Conservation (phyloP, 2,888 invertebrate species). For the Epinotia ramella region DNA sequence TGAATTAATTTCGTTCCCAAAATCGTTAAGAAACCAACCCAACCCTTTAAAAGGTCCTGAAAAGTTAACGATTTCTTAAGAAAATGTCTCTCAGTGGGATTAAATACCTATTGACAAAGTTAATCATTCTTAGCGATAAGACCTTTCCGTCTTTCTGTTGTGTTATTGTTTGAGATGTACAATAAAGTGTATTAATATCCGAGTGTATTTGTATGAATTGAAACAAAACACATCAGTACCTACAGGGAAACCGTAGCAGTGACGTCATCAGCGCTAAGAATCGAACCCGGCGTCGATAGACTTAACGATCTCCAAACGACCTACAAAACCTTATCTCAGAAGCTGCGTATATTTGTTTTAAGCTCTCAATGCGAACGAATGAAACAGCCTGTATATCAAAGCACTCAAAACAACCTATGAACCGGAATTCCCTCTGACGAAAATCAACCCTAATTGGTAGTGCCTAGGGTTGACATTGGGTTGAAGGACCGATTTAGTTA, state of each 20-base stretch:
- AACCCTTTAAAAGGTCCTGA: too few relatives aligned
- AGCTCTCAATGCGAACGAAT: slow-evolving; percentile 81
- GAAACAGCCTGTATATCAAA: slow-evolving; percentile 74
- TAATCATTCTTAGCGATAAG: too few relatives aligned
- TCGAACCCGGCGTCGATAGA: slow-evolving; percentile 45
- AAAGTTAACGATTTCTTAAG: too few relatives aligned
- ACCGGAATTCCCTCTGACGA: slow-evolving; percentile 16
- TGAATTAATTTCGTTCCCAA: too few relatives aligned
- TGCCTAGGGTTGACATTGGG: slow-evolving; percentile 49
- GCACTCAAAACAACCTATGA: slow-evolving; percentile 59
- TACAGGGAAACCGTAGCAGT: neutral
- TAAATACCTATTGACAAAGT: too few relatives aligned
- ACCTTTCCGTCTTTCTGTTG: too few relatives aligned
- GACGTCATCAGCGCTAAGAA: slow-evolving; percentile 33
- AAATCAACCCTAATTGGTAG: neutral
- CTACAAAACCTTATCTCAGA: slow-evolving; percentile 78
- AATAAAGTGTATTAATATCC: too few relatives aligned
- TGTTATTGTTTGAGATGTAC: too few relatives aligned
- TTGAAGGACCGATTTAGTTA: slow-evolving; percentile 52
- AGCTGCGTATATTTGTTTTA: slow-evolving; percentile 82
- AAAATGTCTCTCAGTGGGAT: too few relatives aligned
- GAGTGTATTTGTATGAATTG: too few relatives aligned
- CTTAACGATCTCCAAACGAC: slow-evolving; percentile 69
- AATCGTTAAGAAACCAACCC: too few relatives aligned
- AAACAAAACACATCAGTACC: too few relatives aligned